These are phyloP conservation scores for Neoascia interrupta DNA, from an alignment of 2,888 invertebrate genomes.

Conservation along the genomic window DNA sequence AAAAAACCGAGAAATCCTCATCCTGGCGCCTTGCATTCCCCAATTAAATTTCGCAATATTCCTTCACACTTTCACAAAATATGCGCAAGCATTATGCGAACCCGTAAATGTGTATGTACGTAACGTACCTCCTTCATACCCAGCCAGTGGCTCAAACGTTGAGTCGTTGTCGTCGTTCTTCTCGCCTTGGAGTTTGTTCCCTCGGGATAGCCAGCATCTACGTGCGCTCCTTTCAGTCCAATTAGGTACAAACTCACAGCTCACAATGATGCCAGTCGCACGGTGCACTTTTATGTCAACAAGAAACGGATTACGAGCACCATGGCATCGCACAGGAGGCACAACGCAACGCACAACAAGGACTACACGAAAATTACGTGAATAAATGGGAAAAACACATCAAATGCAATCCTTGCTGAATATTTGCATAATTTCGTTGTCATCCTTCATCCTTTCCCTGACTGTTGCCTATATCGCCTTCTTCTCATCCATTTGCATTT, in stretches of 20 bases:
- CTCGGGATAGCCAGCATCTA: neutral
- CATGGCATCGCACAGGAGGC: slow-evolving; percentile 9
- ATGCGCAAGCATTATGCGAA: slow-evolving; percentile 29
- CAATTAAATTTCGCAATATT: slow-evolving; percentile 49
- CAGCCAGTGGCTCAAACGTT: slow-evolving; percentile 9
- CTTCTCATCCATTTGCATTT: too few relatives aligned
- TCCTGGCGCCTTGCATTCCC: neutral
- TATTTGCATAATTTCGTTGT: slow-evolving; percentile 69
- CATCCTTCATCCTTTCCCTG: slow-evolving; percentile 28
- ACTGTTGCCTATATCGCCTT: neutral
- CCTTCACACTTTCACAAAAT: slow-evolving; percentile 51
- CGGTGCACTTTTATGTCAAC: slow-evolving; percentile 51
- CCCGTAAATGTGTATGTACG: too few relatives aligned
- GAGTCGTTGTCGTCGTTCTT: slow-evolving; percentile 19
- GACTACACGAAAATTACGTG: slow-evolving; percentile 65
- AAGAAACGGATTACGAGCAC: slow-evolving; percentile 58
- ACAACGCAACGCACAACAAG: slow-evolving; percentile 43
- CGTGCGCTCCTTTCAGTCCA: slow-evolving; percentile 48
- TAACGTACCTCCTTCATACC: too few relatives aligned
- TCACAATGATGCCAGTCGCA: slow-evolving; percentile 45
- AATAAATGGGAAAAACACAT: slow-evolving; percentile 66
- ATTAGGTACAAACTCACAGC: slow-evolving; percentile 57
- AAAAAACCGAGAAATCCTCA: neutral
- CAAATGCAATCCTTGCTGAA: slow-evolving; percentile 67
- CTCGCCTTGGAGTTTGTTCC: neutral